Evolutionary conservation across 2,797 vertebrate species (phyloP).

Genomic region (Tenualosa ilisha): DNA sequence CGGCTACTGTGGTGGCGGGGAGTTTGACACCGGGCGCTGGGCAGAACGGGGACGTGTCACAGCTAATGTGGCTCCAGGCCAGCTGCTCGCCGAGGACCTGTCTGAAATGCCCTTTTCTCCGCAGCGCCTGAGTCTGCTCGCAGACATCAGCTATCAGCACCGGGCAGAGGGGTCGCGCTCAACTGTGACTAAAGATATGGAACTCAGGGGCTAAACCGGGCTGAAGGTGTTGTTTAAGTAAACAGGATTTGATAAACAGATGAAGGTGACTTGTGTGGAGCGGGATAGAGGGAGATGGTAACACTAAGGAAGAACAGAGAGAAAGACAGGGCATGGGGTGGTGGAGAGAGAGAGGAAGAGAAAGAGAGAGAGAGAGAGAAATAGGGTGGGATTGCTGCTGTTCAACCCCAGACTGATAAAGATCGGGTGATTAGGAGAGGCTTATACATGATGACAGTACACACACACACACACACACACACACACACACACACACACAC

Average conservation of each 20-base stretch:
- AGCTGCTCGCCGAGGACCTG: not conserved
- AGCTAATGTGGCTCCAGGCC: not conserved
- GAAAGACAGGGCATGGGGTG: not conserved
- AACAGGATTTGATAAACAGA: not conserved
- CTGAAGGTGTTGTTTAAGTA: not conserved
- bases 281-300: too few relatives aligned
- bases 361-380: not conserved
- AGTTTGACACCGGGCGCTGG: not conserved
- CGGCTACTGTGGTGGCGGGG: too few relatives aligned
- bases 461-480: not conserved
- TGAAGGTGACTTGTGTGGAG: not conserved
- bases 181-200: not conserved
- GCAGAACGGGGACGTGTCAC: not conserved
- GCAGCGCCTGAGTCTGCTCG: not conserved
- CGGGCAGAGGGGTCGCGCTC: too few relatives aligned
- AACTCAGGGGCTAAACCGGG: too few relatives aligned
- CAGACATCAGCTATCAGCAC: not conserved
- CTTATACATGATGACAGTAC: slow-evolving; percentile 4
- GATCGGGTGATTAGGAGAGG: not conserved
- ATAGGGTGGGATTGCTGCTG: not conserved
- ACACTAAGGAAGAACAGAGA: not conserved
- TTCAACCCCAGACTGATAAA: not conserved
- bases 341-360: not conserved
- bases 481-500: not conserved
- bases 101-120: not conserved